Conservation (phyloP, 1,140 invertebrate species). For the Bradynema listronoti region DNA sequence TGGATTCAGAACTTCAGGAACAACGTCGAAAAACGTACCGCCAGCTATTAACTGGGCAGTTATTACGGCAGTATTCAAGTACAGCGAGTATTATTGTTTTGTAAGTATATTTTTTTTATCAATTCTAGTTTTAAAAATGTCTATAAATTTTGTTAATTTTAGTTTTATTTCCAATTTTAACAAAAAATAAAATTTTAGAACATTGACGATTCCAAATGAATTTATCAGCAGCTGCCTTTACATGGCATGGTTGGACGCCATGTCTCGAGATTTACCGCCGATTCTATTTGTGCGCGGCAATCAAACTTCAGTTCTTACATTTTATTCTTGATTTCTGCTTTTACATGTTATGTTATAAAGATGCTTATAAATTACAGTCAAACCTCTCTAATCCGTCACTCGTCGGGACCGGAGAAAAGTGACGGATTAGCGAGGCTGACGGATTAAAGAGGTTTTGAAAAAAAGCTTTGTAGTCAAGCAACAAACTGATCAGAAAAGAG, state of each 20-base stretch:
- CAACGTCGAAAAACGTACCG: constrained; percentile 21
- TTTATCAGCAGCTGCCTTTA: constrained; percentile 59
- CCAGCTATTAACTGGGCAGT: constrained; percentile 27
- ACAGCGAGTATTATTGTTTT: constrained; percentile 28
- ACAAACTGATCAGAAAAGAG: too few relatives aligned
- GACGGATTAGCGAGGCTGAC: too few relatives aligned
- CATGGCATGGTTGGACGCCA: constrained; percentile 61
- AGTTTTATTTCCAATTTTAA: not conserved
- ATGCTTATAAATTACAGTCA: too few relatives aligned
- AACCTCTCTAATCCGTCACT: too few relatives aligned
- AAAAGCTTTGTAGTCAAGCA: too few relatives aligned
- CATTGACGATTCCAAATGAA: constrained; percentile 60
- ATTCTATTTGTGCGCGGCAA: constrained; percentile 61
- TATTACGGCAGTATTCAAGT: constrained; percentile 22
- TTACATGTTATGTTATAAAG: too few relatives aligned
- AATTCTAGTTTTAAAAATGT: too few relatives aligned
- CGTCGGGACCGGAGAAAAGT: too few relatives aligned
- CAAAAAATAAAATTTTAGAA: constrained; percentile 49
- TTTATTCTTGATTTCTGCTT: too few relatives aligned
- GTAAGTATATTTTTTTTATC: constrained; percentile 14
- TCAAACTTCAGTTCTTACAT: constrained; percentile 61
- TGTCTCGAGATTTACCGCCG: constrained; percentile 58
- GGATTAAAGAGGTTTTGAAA: too few relatives aligned
- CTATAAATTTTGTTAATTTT: not conserved
- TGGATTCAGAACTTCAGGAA: constrained; percentile 16